Evolutionary conservation across 2,888 invertebrate genomes (phyloP).

Genomic region (Acrocyrtus sp.): DNA sequence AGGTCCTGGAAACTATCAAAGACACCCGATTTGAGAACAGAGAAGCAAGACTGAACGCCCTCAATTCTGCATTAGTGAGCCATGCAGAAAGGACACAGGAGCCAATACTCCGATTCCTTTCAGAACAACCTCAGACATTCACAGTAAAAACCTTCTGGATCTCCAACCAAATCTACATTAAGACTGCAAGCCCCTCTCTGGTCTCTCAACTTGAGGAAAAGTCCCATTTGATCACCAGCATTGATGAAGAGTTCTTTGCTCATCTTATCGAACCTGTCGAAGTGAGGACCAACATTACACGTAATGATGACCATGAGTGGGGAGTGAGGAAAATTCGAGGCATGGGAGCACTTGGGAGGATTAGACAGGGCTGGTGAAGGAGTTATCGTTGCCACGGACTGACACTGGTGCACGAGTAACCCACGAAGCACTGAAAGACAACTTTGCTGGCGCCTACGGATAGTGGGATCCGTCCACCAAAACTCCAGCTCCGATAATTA

Average conservation of each 20-base stretch:
- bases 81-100: slow-evolving; percentile 21
- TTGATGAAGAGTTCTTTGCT: slow-evolving; percentile 31
- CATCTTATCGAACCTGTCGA: slow-evolving; percentile 11
- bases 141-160: slow-evolving; percentile 35
- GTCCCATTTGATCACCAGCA: slow-evolving; percentile 9
- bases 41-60: neutral
- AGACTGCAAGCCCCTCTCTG: slow-evolving; percentile 10
- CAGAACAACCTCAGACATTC: neutral
- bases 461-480: slow-evolving; percentile 27
- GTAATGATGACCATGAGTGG: slow-evolving; percentile 4
- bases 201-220: neutral
- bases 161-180: slow-evolving; percentile 34
- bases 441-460: slow-evolving; percentile 30
- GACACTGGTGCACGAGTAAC: slow-evolving; percentile 27
- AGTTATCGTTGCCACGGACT: slow-evolving; percentile 15
- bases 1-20: slow-evolving; percentile 5
- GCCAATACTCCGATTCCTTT: slow-evolving; percentile 6
- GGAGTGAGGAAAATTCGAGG: slow-evolving; percentile 23
- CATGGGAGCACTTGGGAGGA: slow-evolving; percentile 25
- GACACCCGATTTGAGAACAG: neutral
- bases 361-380: slow-evolving; percentile 3
- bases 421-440: slow-evolving; percentile 21
- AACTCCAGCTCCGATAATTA: slow-evolving; percentile 8
- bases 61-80: neutral
- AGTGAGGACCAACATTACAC: neutral